Percentiles rank a stretch among this genome's conserved stretches.
These are phyloP conservation scores for Sphaerodactylus townsendi DNA, from an alignment of 2,113 vertebrate genomes.

Conservation along the genomic window DNA sequence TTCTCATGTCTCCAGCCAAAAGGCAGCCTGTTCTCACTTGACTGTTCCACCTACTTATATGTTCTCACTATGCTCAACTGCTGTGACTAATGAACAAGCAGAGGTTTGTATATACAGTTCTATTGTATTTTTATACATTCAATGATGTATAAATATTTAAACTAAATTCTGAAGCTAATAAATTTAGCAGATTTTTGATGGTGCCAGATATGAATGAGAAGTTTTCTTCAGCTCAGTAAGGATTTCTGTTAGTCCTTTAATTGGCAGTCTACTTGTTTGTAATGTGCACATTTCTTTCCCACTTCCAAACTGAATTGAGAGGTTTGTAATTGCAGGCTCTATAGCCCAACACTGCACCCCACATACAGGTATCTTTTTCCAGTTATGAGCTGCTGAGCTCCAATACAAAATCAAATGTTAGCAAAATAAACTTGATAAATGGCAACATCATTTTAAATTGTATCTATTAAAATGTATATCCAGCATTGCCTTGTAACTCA, in stretches of 20 bases:
- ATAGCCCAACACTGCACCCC: neutral
- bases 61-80: neutral
- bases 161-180: neutral
- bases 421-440: neutral
- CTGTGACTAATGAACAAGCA: neutral
- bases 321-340: neutral
- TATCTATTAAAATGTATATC: no score
- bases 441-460: neutral
- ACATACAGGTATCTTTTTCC: neutral
- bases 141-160: neutral
- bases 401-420: neutral
- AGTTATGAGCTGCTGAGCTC: neutral
- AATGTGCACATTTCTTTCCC: neutral
- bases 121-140: neutral
- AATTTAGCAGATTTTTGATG: neutral
- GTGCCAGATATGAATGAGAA: neutral
- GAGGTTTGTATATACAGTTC: neutral
- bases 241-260: neutral
- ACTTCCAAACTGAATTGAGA: neutral
- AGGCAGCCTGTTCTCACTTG: neutral
- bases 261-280: neutral
- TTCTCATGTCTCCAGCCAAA: neutral
- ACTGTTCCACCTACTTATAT: conserved; percentile 3
- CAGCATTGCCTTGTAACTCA: no score
- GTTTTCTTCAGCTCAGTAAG: neutral